These are phyloP conservation scores for Paracentrotus lividus DNA, from an alignment of 53 echinoderm and acorn worm genomes.

Conservation along the genomic window DNA sequence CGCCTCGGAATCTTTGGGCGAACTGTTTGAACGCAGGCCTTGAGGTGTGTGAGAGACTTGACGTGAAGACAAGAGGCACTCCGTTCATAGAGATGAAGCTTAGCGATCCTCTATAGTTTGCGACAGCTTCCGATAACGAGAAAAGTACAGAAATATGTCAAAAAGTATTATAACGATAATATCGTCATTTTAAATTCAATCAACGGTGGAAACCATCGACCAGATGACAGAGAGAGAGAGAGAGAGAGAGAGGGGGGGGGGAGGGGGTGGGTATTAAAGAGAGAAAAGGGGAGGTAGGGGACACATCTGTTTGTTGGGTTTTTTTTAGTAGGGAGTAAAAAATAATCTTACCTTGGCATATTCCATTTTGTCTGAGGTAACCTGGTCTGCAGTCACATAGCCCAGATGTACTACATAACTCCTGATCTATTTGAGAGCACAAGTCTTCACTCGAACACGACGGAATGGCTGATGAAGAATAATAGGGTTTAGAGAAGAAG, in stretches of 20 bases:
- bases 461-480: background rate
- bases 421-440: background rate
- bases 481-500: background rate
- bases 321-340: background rate
- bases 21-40: background rate
- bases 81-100: background rate
- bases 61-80: background rate
- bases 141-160: no score
- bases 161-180: no score
- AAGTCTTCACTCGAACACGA: background rate
- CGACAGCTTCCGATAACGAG: background rate
- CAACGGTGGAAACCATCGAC: no score
- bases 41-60: background rate
- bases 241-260: no score
- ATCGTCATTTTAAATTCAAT: no score
- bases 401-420: background rate
- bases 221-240: no score
- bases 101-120: background rate
- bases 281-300: no score
- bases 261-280: no score
- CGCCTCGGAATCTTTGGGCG: background rate
- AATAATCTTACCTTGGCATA: background rate
- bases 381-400: background rate
- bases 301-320: no score
- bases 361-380: constrained; percentile 3